Conservation (phyloP, 2,113 vertebrate species). For the Pardalotus punctatus region DNA sequence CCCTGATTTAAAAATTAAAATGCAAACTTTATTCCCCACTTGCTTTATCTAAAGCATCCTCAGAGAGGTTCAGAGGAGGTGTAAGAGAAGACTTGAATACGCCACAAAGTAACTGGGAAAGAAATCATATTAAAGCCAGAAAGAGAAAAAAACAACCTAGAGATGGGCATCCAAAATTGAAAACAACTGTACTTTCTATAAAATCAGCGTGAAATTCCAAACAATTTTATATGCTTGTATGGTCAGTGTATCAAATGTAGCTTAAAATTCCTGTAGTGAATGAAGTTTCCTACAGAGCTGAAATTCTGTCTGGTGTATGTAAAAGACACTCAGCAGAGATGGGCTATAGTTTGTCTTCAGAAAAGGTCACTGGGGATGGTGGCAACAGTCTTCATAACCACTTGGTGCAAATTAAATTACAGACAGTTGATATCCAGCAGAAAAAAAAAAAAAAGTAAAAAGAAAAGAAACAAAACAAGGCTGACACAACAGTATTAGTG, state of each 20-base stretch:
- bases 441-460: neutral
- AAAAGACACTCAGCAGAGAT: neutral
- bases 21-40: neutral
- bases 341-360: neutral
- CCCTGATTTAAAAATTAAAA: neutral
- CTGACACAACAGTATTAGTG: neutral
- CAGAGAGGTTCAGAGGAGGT: neutral
- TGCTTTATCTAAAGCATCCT: conserved; percentile 1
- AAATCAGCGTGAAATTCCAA: conserved; percentile 62
- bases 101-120: conserved; percentile 30
- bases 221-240: conserved; percentile 43
- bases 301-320: neutral
- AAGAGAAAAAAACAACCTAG: neutral
- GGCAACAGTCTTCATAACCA: neutral
- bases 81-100: conserved; percentile 11
- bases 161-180: conserved; percentile 39
- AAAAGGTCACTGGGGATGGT: neutral
- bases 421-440: neutral
- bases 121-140: conserved; percentile 29
- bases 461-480: neutral
- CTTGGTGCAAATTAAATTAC: neutral
- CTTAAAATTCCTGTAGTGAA: conserved; percentile 23
- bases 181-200: conserved; percentile 57
- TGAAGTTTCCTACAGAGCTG: neutral
- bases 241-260: conserved; percentile 44